Evolutionary conservation across 2,888 invertebrate species (phyloP).

Genomic region (Exocentrus adspersus): DNA sequence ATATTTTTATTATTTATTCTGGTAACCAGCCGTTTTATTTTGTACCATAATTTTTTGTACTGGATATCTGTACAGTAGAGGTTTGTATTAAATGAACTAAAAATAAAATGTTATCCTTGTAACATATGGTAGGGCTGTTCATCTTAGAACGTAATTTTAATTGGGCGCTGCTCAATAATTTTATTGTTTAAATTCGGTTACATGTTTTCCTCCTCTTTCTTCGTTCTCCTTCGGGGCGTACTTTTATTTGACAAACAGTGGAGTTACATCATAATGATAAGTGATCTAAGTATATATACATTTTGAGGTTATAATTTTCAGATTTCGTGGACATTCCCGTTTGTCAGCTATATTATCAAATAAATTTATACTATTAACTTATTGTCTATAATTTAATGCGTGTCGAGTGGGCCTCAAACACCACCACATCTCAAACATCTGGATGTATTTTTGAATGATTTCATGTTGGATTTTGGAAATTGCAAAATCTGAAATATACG

Average conservation of each 20-base stretch:
- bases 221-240: slow-evolving; percentile 40
- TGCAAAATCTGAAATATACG: background rate
- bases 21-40: slow-evolving; percentile 46
- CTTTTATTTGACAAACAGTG: slow-evolving; percentile 55
- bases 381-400: slow-evolving; percentile 50
- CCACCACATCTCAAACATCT: background rate
- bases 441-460: background rate
- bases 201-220: slow-evolving; percentile 40
- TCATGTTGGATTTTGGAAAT: background rate
- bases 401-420: background rate
- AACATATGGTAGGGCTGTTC: slow-evolving; percentile 62
- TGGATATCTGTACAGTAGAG: slow-evolving; percentile 52
- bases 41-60: slow-evolving; percentile 50
- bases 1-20: slow-evolving; percentile 48
- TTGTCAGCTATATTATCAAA: slow-evolving; percentile 63
- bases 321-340: slow-evolving; percentile 62
- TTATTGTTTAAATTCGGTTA: slow-evolving; percentile 53
- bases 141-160: slow-evolving; percentile 56
- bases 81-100: slow-evolving; percentile 48
- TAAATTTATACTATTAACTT: slow-evolving; percentile 62
- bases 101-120: slow-evolving; percentile 56
- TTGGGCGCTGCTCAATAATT: slow-evolving; percentile 50
- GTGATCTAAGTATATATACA: slow-evolving; percentile 36
- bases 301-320: slow-evolving; percentile 42
- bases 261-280: slow-evolving; percentile 43